Base-by-base conservation (phyloP, 2,797 vertebrate genomes). In the Sebastes itinus region DNA sequence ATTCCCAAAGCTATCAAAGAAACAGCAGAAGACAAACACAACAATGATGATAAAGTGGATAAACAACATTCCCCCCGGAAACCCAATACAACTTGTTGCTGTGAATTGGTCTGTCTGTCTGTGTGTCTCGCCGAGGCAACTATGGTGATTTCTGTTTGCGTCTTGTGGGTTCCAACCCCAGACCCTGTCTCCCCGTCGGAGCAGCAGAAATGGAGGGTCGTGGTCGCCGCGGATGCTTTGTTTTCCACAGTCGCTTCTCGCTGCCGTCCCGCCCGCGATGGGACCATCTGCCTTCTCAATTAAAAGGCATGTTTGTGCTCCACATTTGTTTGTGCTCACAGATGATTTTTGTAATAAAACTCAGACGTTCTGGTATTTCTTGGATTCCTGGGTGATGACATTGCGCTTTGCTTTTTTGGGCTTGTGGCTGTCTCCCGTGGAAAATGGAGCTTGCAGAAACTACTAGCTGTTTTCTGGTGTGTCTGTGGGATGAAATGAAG, bases 311-410 rank as follows among this genome's bases (percentile, higher is more conserved):
- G 85, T 93, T 93, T 95, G 84, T 91, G 84, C 91, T 92, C 79
- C 92, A 88, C 86, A 91, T 94, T 94, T 94, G 93, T 96, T 95
- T 94, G 94, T 92, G 84, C 92, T 92, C 92, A 77, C 88, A 90
- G 91, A 92, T 92, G 85, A 93, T 91, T 94, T 91, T 93, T 92
- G 86, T 91, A 93, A 94, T 93, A 93, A 94, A 93, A 94, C 82
- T 90, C 92, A 92, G 92, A 93, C 91, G 88, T 94, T 93, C 89
- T 95, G 93, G 93, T 95, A 94, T 95, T 95, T 93, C 79, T 92
- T 61, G 84, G 92, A 95, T 95, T 95, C 92, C 93, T 89, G 89
- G 84, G 89, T 92, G 92, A 93, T 95, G 94, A 95, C 92, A 91
- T 91, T 82, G 83, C 62, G 64, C 91, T 86, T 90, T 92, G 91